phyloP scores from a whole-genome alignment of 2,113 vertebrate species.

The Laterallus jamaicensis region DNA sequence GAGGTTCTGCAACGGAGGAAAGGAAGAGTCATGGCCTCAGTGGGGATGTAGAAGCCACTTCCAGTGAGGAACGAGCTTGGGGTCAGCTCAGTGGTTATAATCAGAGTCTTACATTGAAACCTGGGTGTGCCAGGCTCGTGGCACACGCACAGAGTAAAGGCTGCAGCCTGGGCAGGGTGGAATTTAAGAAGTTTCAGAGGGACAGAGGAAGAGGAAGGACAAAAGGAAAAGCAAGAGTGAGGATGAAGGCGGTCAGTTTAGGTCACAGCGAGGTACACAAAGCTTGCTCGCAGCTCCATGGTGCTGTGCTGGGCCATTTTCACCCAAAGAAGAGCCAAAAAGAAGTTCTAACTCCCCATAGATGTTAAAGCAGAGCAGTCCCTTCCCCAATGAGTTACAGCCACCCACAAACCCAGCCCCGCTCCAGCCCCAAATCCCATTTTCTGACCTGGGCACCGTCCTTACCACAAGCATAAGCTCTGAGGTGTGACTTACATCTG shows the following conservation, averaged over 20 bases:
- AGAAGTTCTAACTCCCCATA: not conserved
- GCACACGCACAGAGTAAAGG: accelerated
- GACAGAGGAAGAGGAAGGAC: not conserved
- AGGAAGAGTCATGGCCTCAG: not conserved
- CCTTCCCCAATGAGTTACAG: not conserved
- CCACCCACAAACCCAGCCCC: not conserved
- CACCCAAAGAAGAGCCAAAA: not conserved
- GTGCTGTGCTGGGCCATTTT: accelerated
- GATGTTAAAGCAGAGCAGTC: not conserved
- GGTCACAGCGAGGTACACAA: not conserved
- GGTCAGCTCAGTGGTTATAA: not conserved
- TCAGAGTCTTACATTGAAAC: accelerated
- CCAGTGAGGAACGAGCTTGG: not conserved
- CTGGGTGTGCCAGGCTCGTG: accelerated
- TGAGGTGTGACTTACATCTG: constrained; percentile 75
- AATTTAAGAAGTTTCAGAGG: not conserved
- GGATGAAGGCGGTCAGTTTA: not conserved
- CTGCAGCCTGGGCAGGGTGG: not conserved
- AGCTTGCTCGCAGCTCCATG: not conserved
- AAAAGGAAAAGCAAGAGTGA: not conserved
- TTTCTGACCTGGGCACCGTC: not conserved
- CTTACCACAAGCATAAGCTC: constrained; percentile 11
- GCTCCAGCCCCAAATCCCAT: not conserved
- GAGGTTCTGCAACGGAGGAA: constrained; percentile 79
- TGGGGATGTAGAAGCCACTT: accelerated